Base-by-base conservation (phyloP, 35 echinoderm and acorn worm genomes). In the Lytechinus variegatus region DNA sequence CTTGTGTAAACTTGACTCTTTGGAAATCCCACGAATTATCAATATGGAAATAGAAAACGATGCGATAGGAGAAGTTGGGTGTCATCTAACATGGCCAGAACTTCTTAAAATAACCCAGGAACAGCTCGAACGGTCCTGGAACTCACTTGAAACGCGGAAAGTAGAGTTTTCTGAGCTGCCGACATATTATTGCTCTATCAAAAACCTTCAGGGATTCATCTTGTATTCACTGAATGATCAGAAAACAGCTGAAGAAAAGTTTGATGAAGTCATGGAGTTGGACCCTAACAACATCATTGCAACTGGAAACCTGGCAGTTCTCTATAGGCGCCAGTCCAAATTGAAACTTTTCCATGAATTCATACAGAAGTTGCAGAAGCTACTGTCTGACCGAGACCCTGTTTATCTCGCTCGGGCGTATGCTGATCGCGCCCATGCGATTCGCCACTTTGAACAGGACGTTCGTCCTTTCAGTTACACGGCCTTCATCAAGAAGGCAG, bases 51-150 rank as follows among this genome's bases (percentile, higher is more conserved):
- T 96, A 60, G 61, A 56, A 13, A 61, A 54, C 57, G 97, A 98
- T 24, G 91, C 94, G 44, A 94, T 98, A 6, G 97, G 97, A 12
- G 97, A 97, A 9, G 91, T 97, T 52, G 97, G 97, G 4, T 99
- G 98, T 89, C 98, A 99, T 87, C 86, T 99, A 24, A 99, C 98
- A 9, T 99, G 98, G 98, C 61, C 94, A 1, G 98, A 99, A 91
- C 56, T 99, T 58, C 95, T 95, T 27, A 53, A 95, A 8, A 92
- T 97, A 8, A 92, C 95, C 8, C 96, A 92, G 28, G 95, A 95
- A 13, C 53, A 96, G 14, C 94, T 97, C 9, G 79, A 95, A 27
- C 27, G 28, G 27, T 86, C 94, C 27, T 95, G 93, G 72, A 88
- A 87, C 10, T 54, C 94, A 21, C 92, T 99, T 10, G 86, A 95